A percentile compares a stretch with the other conserved stretches of the same genome.
These are phyloP conservation scores for Chelmon rostratus DNA, from an alignment of 2,797 vertebrate genomes.

Conservation along the genomic window DNA sequence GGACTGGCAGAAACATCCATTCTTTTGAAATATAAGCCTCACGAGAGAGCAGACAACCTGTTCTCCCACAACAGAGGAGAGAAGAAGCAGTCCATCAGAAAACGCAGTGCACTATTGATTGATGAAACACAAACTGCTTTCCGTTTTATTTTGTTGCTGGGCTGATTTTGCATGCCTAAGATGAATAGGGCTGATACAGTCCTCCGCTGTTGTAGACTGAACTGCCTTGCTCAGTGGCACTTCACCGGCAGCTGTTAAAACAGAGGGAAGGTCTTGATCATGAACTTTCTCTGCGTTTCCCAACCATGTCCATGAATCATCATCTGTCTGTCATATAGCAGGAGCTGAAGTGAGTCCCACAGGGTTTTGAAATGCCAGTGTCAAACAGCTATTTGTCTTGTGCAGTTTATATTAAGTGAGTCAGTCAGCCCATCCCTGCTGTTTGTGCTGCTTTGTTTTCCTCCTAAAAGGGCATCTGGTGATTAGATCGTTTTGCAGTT, in stretches of 20 bases:
- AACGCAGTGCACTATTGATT: constrained; percentile 9
- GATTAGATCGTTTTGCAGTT: constrained; percentile 49
- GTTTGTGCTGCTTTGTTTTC: constrained; percentile 36
- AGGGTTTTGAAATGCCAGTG: constrained; percentile 24
- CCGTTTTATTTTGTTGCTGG: not conserved
- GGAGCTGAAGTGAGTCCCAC: not conserved
- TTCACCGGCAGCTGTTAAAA: not conserved
- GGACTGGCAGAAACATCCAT: constrained; percentile 18
- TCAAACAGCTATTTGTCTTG: constrained; percentile 53
- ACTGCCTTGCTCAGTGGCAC: not conserved
- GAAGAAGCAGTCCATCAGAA: not conserved
- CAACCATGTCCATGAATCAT: not conserved
- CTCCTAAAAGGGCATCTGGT: constrained; percentile 66
- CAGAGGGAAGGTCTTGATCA: not conserved
- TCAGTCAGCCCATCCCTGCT: constrained; percentile 13
- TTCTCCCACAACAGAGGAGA: not conserved
- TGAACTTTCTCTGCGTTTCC: not conserved
- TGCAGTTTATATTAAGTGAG: constrained; percentile 31
- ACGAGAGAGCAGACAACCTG: constrained; percentile 32
- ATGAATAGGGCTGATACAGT: not conserved
- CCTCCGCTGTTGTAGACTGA: not conserved
- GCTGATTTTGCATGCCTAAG: not conserved
- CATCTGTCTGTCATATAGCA: not conserved
- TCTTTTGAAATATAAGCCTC: constrained; percentile 29
- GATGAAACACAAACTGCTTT: too few relatives aligned